A percentile compares a stretch with the other conserved stretches of the same genome.
These are phyloP conservation scores for Parochlus steinenii DNA, from an alignment of 2,888 invertebrate species.

Conservation along the genomic window DNA sequence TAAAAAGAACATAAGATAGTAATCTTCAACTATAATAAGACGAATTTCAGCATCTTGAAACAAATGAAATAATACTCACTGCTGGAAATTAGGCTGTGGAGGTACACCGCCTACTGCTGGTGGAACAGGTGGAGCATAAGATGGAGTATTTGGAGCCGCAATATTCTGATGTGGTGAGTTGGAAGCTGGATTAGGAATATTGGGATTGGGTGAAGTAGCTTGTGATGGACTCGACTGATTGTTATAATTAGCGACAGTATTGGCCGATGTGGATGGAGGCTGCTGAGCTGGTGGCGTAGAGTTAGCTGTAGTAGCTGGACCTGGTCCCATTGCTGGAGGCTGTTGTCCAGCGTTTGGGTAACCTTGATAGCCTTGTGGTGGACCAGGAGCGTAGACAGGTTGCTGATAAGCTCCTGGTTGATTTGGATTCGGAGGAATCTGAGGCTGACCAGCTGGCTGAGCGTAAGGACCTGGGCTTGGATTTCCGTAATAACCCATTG, in stretches of 20 bases:
- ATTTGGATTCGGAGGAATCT: slow-evolving; percentile 37
- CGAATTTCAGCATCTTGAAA: no score
- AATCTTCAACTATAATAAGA: no score
- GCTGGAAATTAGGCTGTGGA: no score
- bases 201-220: slow-evolving; percentile 20
- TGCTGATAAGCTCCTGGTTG: slow-evolving; percentile 34
- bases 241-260: slow-evolving; percentile 28
- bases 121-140: slow-evolving; percentile 22
- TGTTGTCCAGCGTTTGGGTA: no score
- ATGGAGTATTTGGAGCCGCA: slow-evolving; percentile 22
- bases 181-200: slow-evolving; percentile 4
- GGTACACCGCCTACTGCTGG: slow-evolving; percentile 21
- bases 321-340: slow-evolving; percentile 22
- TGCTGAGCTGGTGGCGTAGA: slow-evolving; percentile 2
- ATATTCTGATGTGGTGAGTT: no score
- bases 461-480: slow-evolving; percentile 21
- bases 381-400: slow-evolving; percentile 18
- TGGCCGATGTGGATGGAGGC: slow-evolving; percentile 21
- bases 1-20: no score
- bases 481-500: slow-evolving; percentile 19
- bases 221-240: slow-evolving; percentile 35
- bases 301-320: slow-evolving; percentile 10
- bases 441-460: slow-evolving; percentile 35
- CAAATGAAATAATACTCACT: no score
- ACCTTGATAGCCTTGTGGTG: slow-evolving; percentile 19